Evolutionary conservation across 2,888 invertebrate species (phyloP), one percentile per base, ranked within the genome.

Genomic region (Agrotis puta): DNA sequence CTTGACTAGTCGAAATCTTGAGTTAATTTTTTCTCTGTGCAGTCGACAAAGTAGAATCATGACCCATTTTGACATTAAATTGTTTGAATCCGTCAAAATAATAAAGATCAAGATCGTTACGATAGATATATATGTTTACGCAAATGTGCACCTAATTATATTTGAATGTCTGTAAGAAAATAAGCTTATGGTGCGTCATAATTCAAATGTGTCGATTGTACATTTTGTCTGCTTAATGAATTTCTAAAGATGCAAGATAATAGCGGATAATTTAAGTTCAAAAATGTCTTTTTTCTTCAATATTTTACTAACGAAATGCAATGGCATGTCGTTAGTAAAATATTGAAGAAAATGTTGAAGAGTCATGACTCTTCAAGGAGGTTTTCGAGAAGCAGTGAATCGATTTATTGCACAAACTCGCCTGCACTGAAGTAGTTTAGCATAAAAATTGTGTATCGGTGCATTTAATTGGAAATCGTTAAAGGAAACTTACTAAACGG

Each of bases 271-370:
- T 16, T 48, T 2, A 27, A 45, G 51, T 54, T 64, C 18, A 67
- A 75, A 67, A 43, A 59, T 59, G 58, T 59, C 9, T 6, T 14
- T 14, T 53, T 0, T 54, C 18, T 5, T 53, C 43, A 20, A 67
- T 63, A 70, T 70, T 61, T 70, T 50, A 70, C 61, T 76, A 80
- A 81, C 62, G 64, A 75, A 24, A 27, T 79, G 53, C n/a, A n/a
- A n/a, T n/a, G n/a, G n/a, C 54, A 79, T 33, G 27, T 74, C 64
- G 62, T 81, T 79, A 75, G 59, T 70, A 50, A 70, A 59, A 70
- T 70, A 63, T 67, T n/a, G 47, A 51, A 3, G 18, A 54, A 0
- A 53, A 14, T n/a, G n/a, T n/a, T n/a, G n/a, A n/a, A n/a, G n/a
- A n/a, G n/a, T 11, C 27, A 45, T 65, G 45, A 75, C 70, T 69